Evolutionary conservation across 2,888 invertebrate genomes (phyloP).

Genomic region (Amphipoea oculea): DNA sequence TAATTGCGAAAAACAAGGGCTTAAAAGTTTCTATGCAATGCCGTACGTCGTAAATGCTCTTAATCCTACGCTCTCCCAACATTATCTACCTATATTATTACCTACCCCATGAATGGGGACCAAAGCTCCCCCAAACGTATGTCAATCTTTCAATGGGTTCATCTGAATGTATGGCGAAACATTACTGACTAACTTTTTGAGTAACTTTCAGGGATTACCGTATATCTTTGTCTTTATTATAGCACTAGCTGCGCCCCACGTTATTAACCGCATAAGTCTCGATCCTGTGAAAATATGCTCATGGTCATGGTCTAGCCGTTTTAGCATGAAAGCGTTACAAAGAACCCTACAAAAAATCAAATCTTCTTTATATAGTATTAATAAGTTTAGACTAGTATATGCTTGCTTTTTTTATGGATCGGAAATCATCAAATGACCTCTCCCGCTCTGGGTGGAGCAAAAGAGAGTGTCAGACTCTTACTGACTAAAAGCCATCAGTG

Average conservation of each 20-base stretch:
- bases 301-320: neutral
- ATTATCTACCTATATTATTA: slow-evolving; percentile 27
- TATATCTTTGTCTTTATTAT: slow-evolving; percentile 12
- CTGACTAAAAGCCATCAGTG: too few species aligned
- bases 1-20: too few species aligned
- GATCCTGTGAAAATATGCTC: neutral
- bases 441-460: too few species aligned
- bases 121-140: neutral
- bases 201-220: neutral
- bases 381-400: neutral
- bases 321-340: too few species aligned
- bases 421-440: too few species aligned
- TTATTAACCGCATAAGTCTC: neutral
- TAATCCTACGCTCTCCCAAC: neutral
- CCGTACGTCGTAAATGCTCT: too few species aligned
- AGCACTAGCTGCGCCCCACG: neutral
- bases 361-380: neutral
- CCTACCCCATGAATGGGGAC: neutral
- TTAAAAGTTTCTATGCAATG: too few species aligned
- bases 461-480: too few species aligned
- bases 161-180: slow-evolving; percentile 27
- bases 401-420: too few species aligned
- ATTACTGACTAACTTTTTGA: slow-evolving; percentile 16
- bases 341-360: too few species aligned
- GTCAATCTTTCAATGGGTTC: neutral